Evolutionary conservation across 1,140 invertebrate species (phyloP), one percentile per base, ranked within the genome.

Genomic region (Campoletis sonorensis): DNA sequence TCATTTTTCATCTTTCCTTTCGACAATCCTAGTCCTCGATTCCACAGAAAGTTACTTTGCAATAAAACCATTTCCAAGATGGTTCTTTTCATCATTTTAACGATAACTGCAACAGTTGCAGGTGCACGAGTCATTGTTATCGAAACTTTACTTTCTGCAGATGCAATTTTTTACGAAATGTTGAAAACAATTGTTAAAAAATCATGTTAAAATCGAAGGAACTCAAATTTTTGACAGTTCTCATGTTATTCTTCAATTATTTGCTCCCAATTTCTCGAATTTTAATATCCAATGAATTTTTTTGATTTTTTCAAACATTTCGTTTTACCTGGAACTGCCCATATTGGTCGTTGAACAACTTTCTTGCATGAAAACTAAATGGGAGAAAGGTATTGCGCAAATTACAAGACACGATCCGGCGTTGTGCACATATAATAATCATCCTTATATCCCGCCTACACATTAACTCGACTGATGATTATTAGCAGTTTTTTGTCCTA

Each of bases 321-420:
- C 21, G 4, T 58, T 58, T 5, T 2, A 4, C 54, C 1, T 58
- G 5, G 11, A 18, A 23, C 16, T 18, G 2, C 21, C 18, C 21
- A 13, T n/a, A 21, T n/a, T n/a, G 18, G 23, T 49, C 72, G 30
- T 75, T 54, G 54, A 75, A 75, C 45, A 75, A 75, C 72, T 75
- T 75, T 75, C 72, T 75, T 75, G 72, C 72, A 26, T 58, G 72
- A n/a, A 75, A 75, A 75, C 49, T 58, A 58, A 75, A 75, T n/a
- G 72, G 45, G 72, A 75, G 72, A 75, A 75, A 75, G 72, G 72
- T 75, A 75, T 75, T 75, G 72, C 72, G 49, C 72, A 75, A 75
- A 75, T 75, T 75, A 75, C 49, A 75, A 54, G 72, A 75, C 45
- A 58, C 26, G 49, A 16, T 71, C 15, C 45, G 49, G 27, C 49